Percentiles rank a stretch among this genome's conserved stretches.
These are phyloP conservation scores for Drosophila demipolita DNA, from an alignment of 2,888 invertebrate species.

Conservation along the genomic window DNA sequence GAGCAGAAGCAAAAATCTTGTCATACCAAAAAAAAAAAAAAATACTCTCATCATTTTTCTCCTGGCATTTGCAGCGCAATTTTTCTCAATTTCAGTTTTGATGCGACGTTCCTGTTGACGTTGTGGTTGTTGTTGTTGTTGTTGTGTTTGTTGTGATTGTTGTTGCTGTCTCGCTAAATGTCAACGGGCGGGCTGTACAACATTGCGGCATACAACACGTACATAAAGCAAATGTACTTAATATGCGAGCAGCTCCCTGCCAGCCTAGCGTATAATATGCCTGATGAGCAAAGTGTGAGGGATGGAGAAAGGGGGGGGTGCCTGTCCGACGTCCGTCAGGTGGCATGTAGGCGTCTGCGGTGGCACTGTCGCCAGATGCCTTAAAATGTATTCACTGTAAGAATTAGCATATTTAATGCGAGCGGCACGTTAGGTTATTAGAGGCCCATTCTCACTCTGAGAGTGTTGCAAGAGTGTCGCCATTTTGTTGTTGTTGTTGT, in stretches of 20 bases:
- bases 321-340: constrained; percentile 40
- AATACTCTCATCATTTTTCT: constrained; percentile 72
- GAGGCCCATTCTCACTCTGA: constrained; percentile 74
- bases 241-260: constrained; percentile 72
- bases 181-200: constrained; percentile 73
- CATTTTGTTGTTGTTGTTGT: constrained; percentile 5
- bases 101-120: constrained; percentile 23
- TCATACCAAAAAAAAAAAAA: constrained; percentile 42
- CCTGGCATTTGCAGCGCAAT: constrained; percentile 71
- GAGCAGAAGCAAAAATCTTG: constrained; percentile 73
- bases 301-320: too few species aligned
- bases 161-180: constrained; percentile 68
- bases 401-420: constrained; percentile 82
- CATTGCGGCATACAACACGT: constrained; percentile 62
- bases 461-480: constrained; percentile 29
- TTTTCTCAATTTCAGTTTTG: constrained; percentile 70
- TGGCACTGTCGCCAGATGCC: constrained; percentile 45
- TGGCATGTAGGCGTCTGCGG: constrained; percentile 41
- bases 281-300: constrained; percentile 53
- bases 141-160: constrained; percentile 39
- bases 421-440: constrained; percentile 81
- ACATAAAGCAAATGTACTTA: constrained; percentile 70
- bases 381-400: constrained; percentile 79
- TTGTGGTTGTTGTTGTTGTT: constrained; percentile 14
- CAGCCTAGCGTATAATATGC: constrained; percentile 71